Evolutionary conservation across 2,888 invertebrate species (phyloP).

Genomic region (Oxyteleia sp.): DNA sequence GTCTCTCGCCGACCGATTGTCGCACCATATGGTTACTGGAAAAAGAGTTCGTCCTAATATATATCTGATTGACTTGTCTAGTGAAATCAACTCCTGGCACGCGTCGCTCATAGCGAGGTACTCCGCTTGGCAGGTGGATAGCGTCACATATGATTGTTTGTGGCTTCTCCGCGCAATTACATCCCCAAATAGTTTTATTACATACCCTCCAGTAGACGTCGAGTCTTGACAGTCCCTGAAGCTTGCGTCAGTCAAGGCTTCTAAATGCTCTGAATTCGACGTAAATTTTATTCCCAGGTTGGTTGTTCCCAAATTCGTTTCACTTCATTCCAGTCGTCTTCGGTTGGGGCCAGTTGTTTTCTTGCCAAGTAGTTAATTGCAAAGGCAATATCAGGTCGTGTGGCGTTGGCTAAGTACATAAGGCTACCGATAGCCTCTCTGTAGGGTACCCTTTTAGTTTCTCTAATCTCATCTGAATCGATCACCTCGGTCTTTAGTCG

Average conservation of each 20-base stretch:
- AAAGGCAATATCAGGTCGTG: conserved; percentile 41
- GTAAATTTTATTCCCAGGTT: conserved; percentile 33
- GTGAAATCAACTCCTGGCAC: conserved; percentile 68
- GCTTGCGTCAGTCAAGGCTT: conserved; percentile 74
- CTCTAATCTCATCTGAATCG: background rate
- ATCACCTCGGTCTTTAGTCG: background rate
- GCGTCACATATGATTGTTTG: conserved; percentile 33
- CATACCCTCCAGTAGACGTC: conserved; percentile 60
- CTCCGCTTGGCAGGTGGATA: conserved; percentile 68
- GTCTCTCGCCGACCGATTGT: too few relatives aligned
- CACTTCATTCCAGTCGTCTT: conserved; percentile 60
- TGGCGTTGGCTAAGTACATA: conserved; percentile 67
- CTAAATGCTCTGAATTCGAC: conserved; percentile 43
- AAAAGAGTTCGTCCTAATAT: conserved; percentile 55
- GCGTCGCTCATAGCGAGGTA: conserved; percentile 44
- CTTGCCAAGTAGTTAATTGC: conserved; percentile 25
- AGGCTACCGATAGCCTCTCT: conserved; percentile 70
- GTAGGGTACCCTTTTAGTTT: conserved; percentile 40
- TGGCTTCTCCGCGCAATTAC: conserved; percentile 66
- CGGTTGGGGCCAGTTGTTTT: conserved; percentile 32
- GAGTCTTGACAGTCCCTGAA: conserved; percentile 72
- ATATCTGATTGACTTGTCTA: conserved; percentile 63
- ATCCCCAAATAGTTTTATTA: conserved; percentile 67
- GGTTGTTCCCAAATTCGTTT: conserved; percentile 41
- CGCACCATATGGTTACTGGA: conserved; percentile 30